Percentiles rank a stretch among this genome's conserved stretches.
Evolutionary conservation across 2,113 vertebrate genomes (phyloP).

Genomic region (Pygoscelis adeliae): DNA sequence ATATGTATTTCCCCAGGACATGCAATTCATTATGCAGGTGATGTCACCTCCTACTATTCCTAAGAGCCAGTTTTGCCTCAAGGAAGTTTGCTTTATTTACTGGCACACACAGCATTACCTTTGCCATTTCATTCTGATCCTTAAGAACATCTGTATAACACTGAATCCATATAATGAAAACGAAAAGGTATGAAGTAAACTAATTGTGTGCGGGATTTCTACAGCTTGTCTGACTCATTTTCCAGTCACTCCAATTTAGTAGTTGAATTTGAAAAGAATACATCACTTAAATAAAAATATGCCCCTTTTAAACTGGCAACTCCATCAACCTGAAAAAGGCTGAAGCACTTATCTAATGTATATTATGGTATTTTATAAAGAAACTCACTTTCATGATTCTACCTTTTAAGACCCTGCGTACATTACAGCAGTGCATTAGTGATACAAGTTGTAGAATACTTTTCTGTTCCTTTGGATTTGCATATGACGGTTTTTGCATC

Average conservation of each 20-base stretch:
- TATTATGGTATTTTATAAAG: constrained; percentile 58
- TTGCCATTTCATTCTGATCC: constrained; percentile 16
- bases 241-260: constrained; percentile 45
- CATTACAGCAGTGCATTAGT: constrained; percentile 85
- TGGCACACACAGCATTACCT: constrained; percentile 43
- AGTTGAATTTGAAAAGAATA: constrained; percentile 49
- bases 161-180: constrained; percentile 24
- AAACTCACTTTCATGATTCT: constrained; percentile 64
- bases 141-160: constrained; percentile 46
- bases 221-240: constrained; percentile 10
- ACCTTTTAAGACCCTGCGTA: constrained; percentile 76
- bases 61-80: constrained; percentile 39
- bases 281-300: constrained; percentile 56
- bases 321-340: constrained; percentile 63
- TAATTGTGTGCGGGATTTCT: constrained; percentile 15
- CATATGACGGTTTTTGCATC: constrained; percentile 91
- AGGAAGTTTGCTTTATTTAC: constrained; percentile 36
- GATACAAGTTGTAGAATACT: constrained; percentile 86
- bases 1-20: constrained; percentile 46
- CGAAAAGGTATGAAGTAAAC: constrained; percentile 28
- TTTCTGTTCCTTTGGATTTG: constrained; percentile 89
- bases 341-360: constrained; percentile 59
- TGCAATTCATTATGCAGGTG: constrained; percentile 8
- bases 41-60: constrained; percentile 21
- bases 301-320: constrained; percentile 67